These are phyloP conservation scores for Maniola hyperantus DNA, from an alignment of 2,888 invertebrate genomes.

Conservation along the genomic window DNA sequence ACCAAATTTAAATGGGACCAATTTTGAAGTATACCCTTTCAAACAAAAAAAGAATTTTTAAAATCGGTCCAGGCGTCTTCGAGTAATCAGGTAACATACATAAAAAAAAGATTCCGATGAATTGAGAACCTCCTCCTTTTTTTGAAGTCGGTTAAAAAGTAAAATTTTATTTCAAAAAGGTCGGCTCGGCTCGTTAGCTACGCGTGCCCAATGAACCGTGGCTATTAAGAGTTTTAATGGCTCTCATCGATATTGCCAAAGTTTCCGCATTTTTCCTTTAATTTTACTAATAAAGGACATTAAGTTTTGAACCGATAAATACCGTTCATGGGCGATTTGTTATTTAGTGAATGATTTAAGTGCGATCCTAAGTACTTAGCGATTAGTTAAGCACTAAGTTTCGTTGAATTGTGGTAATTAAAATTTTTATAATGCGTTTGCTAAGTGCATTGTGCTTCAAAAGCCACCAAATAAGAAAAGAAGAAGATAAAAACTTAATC, in stretches of 20 bases:
- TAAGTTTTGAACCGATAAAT: background rate
- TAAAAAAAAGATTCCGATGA: no score
- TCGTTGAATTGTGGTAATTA: background rate
- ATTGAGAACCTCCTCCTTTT: no score
- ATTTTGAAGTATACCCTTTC: no score
- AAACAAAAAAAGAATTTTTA: no score
- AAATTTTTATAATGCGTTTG: background rate
- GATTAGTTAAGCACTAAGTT: background rate
- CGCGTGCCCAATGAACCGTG: constrained; percentile 10
- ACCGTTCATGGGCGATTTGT: background rate
- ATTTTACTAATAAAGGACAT: background rate
- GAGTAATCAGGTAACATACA: no score
- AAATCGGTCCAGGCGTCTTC: no score
- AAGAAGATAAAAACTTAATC: no score
- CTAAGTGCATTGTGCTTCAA: background rate
- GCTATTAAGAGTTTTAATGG: constrained; percentile 19
- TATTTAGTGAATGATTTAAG: background rate
- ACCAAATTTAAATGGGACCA: no score
- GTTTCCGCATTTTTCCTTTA: background rate
- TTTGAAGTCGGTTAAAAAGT: no score
- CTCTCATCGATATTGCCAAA: background rate
- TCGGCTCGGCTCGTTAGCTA: background rate
- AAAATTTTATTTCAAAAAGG: background rate
- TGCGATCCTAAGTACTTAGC: background rate
- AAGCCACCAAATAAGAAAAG: no score